A percentile compares a stretch with the other conserved stretches of the same genome.
phyloP scores from a whole-genome alignment of 1,140 invertebrate species.

The Drosophila watanabei region DNA sequence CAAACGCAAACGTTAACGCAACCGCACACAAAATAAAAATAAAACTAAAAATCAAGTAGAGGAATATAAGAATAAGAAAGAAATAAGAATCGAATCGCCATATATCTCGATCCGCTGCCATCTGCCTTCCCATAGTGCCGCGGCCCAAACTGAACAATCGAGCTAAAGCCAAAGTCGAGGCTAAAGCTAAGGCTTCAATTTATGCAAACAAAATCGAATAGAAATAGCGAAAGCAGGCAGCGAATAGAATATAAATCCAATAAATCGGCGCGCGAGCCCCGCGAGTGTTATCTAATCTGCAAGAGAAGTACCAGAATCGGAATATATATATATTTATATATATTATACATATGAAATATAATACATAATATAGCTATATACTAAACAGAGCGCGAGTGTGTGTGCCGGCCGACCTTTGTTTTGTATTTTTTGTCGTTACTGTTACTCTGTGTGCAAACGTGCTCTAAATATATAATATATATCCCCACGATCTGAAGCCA shows the following conservation, averaged over 20 bases:
- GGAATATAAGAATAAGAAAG: not conserved
- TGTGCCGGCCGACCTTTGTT: conserved; percentile 45
- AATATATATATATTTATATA: conserved; percentile 31
- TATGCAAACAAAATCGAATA: conserved; percentile 34
- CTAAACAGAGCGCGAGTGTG: conserved; percentile 28
- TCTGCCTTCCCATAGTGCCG: not conserved
- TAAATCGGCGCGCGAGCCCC: conserved; percentile 53
- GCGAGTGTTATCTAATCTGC: conserved; percentile 82
- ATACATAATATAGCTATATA: conserved; percentile 27
- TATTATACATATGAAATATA: conserved; percentile 12
- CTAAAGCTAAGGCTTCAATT: not conserved
- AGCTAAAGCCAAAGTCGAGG: not conserved
- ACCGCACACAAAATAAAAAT: conserved; percentile 2
- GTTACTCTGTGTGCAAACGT: conserved; percentile 24
- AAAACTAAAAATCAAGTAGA: conserved; percentile 9
- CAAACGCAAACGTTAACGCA: conserved; percentile 10
- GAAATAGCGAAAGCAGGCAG: conserved; percentile 24
- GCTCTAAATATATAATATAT: conserved; percentile 18
- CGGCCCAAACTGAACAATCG: conserved; percentile 10
- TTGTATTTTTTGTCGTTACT: conserved; percentile 40
- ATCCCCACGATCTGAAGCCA: conserved; percentile 13
- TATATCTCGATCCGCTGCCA: conserved; percentile 13
- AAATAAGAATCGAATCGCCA: conserved; percentile 10
- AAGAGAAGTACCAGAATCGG: conserved; percentile 40
- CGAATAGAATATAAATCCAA: conserved; percentile 50